Conservation (phyloP, 2,888 invertebrate species). For the Leptinotarsa juncta region DNA sequence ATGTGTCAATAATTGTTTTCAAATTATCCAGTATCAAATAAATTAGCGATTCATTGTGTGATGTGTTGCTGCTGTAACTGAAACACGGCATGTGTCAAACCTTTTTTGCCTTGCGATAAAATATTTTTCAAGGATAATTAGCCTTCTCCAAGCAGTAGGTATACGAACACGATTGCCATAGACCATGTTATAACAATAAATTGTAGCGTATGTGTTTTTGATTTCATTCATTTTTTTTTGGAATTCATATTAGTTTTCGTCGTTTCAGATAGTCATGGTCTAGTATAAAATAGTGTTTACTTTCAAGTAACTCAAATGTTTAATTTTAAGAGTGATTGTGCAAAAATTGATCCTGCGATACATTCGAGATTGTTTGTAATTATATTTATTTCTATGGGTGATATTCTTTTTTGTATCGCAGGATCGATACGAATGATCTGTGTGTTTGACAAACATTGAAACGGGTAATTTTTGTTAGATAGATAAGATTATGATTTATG, state of each 20-base stretch:
- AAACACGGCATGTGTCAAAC: too few species aligned
- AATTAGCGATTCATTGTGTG: too few species aligned
- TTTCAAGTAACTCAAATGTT: slow-evolving; percentile 32
- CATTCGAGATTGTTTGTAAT: slow-evolving; percentile 47
- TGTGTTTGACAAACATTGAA: slow-evolving; percentile 36
- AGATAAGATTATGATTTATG: slow-evolving; percentile 39
- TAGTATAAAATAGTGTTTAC: slow-evolving; percentile 15
- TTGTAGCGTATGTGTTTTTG: background rate
- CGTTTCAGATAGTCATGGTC: slow-evolving; percentile 9
- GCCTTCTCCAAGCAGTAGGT: background rate
- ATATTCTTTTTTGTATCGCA: slow-evolving; percentile 47
- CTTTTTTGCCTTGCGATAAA: too few species aligned
- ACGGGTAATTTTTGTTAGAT: slow-evolving; percentile 48
- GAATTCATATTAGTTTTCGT: slow-evolving; percentile 11
- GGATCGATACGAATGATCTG: slow-evolving; percentile 40
- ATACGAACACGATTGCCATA: background rate
- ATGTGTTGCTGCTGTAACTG: too few species aligned
- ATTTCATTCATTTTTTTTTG: background rate
- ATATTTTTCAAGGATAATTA: background rate
- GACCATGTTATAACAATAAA: background rate
- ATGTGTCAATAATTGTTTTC: too few species aligned
- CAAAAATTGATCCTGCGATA: slow-evolving; percentile 39
- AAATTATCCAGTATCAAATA: too few species aligned
- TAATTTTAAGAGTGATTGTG: slow-evolving; percentile 38
- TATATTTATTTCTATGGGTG: slow-evolving; percentile 51